phyloP scores from a whole-genome alignment of 2,113 vertebrate genomes.

The Arvicanthis niloticus region DNA sequence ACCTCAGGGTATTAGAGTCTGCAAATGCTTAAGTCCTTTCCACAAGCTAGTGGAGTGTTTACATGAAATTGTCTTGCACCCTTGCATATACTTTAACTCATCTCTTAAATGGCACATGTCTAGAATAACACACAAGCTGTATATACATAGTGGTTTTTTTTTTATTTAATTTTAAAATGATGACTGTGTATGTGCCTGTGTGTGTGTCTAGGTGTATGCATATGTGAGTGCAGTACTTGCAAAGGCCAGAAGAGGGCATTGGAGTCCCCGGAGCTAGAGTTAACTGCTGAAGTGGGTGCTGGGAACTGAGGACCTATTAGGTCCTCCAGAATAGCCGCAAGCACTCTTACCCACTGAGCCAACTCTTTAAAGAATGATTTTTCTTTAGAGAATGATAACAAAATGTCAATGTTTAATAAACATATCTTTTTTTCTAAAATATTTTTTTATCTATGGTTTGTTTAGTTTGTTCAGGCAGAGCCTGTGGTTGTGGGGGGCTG shows the following conservation, averaged over 20 bases:
- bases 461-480: not conserved
- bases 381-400: not conserved
- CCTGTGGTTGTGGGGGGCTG: no score
- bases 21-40: not conserved
- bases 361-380: not conserved
- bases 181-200: not conserved
- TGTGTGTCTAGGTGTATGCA: not conserved
- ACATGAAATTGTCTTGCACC: accelerated
- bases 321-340: not conserved
- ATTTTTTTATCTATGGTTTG: not conserved
- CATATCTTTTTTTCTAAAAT: not conserved
- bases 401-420: not conserved
- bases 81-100: not conserved
- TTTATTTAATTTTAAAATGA: not conserved
- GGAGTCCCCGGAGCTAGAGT: not conserved
- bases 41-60: not conserved
- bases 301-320: not conserved
- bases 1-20: not conserved
- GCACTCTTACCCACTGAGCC: not conserved
- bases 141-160: not conserved
- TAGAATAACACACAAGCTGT: not conserved
- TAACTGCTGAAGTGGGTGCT: not conserved
- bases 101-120: not conserved
- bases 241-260: not conserved
- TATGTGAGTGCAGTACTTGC: not conserved